These are phyloP conservation scores for Accipiter cooperii DNA, from an alignment of 2,113 vertebrate species.

Conservation along the genomic window DNA sequence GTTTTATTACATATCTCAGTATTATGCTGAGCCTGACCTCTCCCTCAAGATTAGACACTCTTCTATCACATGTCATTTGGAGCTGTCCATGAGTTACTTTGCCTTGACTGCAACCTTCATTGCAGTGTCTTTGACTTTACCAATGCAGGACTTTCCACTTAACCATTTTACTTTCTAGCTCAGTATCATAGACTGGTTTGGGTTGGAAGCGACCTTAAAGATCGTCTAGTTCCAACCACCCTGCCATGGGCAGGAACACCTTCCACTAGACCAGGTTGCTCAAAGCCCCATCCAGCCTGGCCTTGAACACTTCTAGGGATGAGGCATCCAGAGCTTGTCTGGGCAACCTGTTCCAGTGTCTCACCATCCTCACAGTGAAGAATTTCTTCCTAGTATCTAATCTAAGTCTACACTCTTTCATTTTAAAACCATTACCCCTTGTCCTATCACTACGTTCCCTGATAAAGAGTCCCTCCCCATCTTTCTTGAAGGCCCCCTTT, in stretches of 20 bases:
- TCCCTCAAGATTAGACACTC: neutral
- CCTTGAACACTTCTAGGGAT: neutral
- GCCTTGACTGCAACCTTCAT: neutral
- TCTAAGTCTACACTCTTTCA: neutral
- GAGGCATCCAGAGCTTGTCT: neutral
- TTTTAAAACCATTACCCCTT: neutral
- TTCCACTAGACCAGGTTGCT: neutral
- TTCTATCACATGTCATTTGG: neutral
- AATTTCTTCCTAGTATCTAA: neutral
- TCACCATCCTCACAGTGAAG: neutral
- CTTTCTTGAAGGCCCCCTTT: neutral
- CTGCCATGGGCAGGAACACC: neutral
- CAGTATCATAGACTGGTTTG: neutral
- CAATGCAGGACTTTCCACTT: neutral
- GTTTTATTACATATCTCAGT: neutral
- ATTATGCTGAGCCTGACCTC: neutral
- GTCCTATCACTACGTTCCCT: neutral
- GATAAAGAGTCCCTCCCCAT: neutral
- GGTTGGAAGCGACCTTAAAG: neutral
- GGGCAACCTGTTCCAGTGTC: neutral
- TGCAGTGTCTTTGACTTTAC: neutral
- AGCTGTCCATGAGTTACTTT: neutral
- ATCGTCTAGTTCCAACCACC: neutral
- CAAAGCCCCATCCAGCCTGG: neutral
- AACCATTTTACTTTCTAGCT: neutral